phyloP scores from a whole-genome alignment of 2,888 invertebrate genomes.

The Sinopyrophorus schimmeli region DNA sequence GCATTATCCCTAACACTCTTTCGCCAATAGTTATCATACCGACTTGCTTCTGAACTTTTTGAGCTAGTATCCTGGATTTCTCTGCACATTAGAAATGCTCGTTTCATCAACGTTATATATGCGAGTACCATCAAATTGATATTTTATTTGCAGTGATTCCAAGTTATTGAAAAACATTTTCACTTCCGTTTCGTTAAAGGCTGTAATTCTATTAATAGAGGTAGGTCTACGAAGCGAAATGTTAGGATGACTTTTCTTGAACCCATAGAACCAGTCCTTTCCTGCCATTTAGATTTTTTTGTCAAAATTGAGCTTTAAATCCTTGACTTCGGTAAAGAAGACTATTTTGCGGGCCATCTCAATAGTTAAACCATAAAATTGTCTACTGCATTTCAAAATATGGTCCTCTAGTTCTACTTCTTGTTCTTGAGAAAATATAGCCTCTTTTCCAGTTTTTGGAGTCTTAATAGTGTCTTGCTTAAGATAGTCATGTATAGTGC shows the following conservation, averaged over 20 bases:
- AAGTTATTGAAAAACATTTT: conserved; percentile 32
- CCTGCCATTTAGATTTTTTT: conserved; percentile 32
- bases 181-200: conserved; percentile 35
- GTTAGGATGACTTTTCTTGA: conserved; percentile 28
- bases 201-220: conserved; percentile 33
- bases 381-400: neutral
- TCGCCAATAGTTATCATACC: neutral
- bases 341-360: conserved; percentile 34
- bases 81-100: conserved; percentile 39
- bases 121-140: conserved; percentile 26
- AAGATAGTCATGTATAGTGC: no score
- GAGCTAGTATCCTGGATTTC: conserved; percentile 20
- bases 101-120: conserved; percentile 39
- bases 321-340: conserved; percentile 36
- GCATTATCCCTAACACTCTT: no score
- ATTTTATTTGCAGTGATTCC: conserved; percentile 22
- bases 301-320: conserved; percentile 36
- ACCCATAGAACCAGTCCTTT: conserved; percentile 28
- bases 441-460: no score
- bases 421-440: no score
- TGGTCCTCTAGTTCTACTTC: no score
- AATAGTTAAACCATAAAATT: conserved; percentile 16
- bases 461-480: no score
- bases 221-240: conserved; percentile 32
- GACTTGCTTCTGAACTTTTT: neutral